phyloP scores from a whole-genome alignment of 2,113 vertebrate genomes.

The Tychaedon coryphoeus region DNA sequence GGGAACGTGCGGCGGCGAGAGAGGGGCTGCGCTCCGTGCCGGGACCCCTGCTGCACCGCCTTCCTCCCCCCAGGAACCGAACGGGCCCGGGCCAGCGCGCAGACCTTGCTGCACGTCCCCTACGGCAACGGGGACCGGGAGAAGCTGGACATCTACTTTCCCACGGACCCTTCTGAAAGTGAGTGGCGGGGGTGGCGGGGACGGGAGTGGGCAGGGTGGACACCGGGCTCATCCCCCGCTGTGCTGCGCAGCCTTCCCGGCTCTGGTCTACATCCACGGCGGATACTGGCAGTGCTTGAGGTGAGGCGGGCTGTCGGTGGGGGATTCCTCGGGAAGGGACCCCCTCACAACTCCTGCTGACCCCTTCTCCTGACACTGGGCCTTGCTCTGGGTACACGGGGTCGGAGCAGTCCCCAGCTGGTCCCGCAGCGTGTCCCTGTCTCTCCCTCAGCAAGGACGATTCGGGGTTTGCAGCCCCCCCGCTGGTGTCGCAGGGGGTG shows the following conservation, averaged over 20 bases:
- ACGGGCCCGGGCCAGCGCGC: slow-evolving; percentile 65
- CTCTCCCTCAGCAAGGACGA: slow-evolving; percentile 81
- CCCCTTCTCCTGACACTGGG: neutral
- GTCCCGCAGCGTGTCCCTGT: neutral
- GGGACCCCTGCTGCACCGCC: neutral
- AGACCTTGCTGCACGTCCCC: slow-evolving; percentile 76
- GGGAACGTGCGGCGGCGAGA: no score
- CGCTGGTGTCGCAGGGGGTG: slow-evolving; percentile 76
- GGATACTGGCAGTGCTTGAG: slow-evolving; percentile 94
- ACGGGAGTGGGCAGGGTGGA: accelerated
- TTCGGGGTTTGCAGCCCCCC: slow-evolving; percentile 85
- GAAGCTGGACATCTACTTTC: slow-evolving; percentile 88
- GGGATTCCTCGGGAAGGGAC: neutral
- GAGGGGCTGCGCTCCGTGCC: neutral
- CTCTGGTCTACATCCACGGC: slow-evolving; percentile 88
- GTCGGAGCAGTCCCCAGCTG: neutral
- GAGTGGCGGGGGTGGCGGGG: neutral
- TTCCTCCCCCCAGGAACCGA: slow-evolving; percentile 73
- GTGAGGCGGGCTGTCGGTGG: slow-evolving; percentile 50
- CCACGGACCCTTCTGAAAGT: slow-evolving; percentile 71
- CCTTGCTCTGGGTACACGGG: accelerated
- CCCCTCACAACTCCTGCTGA: accelerated
- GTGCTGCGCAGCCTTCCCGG: slow-evolving; percentile 74
- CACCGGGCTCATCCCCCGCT: neutral
- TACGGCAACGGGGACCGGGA: slow-evolving; percentile 81